These are phyloP conservation scores for Leptinotarsa texana DNA, from an alignment of 1,140 invertebrate genomes.

Conservation along the genomic window DNA sequence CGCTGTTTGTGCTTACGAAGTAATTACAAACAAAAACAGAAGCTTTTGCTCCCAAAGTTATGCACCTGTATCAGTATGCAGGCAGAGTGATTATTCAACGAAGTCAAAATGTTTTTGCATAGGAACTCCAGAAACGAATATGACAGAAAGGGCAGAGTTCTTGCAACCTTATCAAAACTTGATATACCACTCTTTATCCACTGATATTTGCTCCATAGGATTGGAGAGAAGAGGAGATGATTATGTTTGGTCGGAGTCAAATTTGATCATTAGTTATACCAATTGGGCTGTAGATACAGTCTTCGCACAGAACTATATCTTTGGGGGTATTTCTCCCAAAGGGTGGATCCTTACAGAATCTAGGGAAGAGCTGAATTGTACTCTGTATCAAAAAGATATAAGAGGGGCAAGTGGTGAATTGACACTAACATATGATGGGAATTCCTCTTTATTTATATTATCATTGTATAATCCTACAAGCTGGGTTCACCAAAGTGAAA, in stretches of 20 bases:
- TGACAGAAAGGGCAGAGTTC: constrained; percentile 24
- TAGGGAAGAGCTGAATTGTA: constrained; percentile 11
- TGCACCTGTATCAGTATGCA: constrained; percentile 8
- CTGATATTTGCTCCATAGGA: constrained; percentile 30
- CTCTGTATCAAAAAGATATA: constrained; percentile 19
- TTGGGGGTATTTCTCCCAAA: constrained; percentile 25
- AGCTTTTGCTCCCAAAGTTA: constrained; percentile 29
- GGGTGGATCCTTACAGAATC: constrained; percentile 32
- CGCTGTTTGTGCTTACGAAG: constrained; percentile 34
- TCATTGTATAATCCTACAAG: constrained; percentile 23
- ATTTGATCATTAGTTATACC: constrained; percentile 29
- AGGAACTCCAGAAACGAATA: not conserved
- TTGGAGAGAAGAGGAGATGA: constrained; percentile 17
- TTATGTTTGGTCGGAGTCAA: constrained; percentile 27
- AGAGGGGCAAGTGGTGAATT: not conserved
- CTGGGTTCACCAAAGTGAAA: constrained; percentile 19
- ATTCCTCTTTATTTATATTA: constrained; percentile 13
- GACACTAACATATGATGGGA: constrained; percentile 9
- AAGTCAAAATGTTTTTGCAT: constrained; percentile 35
- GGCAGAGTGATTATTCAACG: constrained; percentile 29
- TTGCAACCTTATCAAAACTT: constrained; percentile 35
- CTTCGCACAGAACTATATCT: constrained; percentile 16
- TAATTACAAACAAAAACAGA: constrained; percentile 17
- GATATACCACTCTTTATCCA: constrained; percentile 10
- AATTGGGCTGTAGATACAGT: constrained; percentile 26